Percentiles rank a stretch among this genome's conserved stretches.
phyloP scores from a whole-genome alignment of 2,888 invertebrate genomes.

The Abscondita cerata region DNA sequence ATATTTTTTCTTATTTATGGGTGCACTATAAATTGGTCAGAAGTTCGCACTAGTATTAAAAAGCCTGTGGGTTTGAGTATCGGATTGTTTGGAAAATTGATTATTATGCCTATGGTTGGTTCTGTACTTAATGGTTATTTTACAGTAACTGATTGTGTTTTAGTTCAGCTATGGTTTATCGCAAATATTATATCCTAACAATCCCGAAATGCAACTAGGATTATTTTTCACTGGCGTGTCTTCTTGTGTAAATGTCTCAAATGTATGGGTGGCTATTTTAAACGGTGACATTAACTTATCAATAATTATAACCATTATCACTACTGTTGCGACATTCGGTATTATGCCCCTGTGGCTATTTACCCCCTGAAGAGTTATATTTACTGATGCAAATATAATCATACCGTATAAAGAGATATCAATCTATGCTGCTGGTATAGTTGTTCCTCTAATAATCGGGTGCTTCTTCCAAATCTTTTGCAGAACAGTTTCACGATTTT shows the following conservation, averaged over 20 bases:
- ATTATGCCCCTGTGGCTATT: conserved; percentile 93
- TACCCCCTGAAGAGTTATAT: conserved; percentile 74
- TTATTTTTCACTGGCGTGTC: conserved; percentile 90
- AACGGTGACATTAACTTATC: conserved; percentile 93
- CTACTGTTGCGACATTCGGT: conserved; percentile 86
- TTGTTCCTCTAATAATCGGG: conserved; percentile 79
- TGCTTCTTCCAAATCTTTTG: conserved; percentile 70
- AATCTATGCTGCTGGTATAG: conserved; percentile 74
- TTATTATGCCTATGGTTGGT: conserved; percentile 86
- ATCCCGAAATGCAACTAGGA: conserved; percentile 77
- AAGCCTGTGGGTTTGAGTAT: conserved; percentile 80
- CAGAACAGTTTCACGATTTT: conserved; percentile 71
- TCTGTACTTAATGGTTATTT: not conserved
- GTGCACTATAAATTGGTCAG: conserved; percentile 81
- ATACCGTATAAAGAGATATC: conserved; percentile 83
- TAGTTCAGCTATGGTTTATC: conserved; percentile 80
- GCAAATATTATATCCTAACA: conserved; percentile 71
- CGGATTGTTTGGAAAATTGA: conserved; percentile 79
- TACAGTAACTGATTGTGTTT: conserved; percentile 42
- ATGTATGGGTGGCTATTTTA: conserved; percentile 92
- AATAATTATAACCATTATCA: conserved; percentile 88
- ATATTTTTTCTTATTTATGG: conserved; percentile 91
- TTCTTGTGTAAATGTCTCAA: conserved; percentile 93
- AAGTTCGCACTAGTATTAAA: conserved; percentile 69
- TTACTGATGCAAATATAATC: conserved; percentile 71